Evolutionary conservation across 2,888 invertebrate genomes (phyloP).

Genomic region (Rotaria macrura): DNA sequence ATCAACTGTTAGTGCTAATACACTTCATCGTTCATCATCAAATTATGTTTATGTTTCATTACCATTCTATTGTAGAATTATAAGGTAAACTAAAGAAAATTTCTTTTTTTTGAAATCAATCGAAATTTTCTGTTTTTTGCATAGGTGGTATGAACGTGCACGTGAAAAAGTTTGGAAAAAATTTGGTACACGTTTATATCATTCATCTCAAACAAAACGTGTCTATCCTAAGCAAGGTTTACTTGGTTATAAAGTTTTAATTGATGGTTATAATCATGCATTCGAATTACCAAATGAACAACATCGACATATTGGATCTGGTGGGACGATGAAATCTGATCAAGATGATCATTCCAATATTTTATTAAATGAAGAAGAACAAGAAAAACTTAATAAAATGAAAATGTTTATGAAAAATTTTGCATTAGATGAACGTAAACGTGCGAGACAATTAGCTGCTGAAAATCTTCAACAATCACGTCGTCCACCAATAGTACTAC

Average conservation of each 20-base stretch:
- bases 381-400: background rate
- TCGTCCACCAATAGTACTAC: background rate
- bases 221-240: constrained; percentile 7
- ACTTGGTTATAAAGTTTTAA: constrained; percentile 30
- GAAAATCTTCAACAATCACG: background rate
- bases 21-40: background rate
- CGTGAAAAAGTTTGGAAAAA: constrained; percentile 22
- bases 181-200: background rate
- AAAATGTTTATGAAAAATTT: background rate
- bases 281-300: constrained; percentile 1
- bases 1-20: background rate
- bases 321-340: background rate
- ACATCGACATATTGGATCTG: background rate
- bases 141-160: constrained; percentile 27
- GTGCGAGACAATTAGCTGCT: background rate
- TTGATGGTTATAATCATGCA: constrained; percentile 30
- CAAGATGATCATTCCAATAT: background rate
- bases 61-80: background rate
- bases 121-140: background rate
- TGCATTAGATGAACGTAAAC: background rate
- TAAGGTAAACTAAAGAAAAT: no score
- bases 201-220: background rate
- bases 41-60: background rate
- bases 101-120: no score
- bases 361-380: background rate